phyloP scores from a whole-genome alignment of 2,797 vertebrate genomes.

The Lacerta bilineata region DNA sequence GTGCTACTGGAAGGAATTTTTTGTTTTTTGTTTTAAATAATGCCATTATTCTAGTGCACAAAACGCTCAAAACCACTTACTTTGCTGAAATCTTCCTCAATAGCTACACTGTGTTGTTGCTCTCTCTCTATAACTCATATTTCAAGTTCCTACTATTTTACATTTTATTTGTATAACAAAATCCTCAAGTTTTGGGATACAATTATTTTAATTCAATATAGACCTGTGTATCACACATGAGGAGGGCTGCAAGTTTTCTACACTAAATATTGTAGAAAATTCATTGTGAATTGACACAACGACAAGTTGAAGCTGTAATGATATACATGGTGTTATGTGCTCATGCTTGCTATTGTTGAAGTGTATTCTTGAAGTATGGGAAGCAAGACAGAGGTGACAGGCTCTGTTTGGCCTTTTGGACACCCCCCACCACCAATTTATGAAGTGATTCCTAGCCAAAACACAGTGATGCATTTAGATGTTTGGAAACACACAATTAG shows the following conservation, averaged over 20 bases:
- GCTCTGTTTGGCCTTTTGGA: background rate
- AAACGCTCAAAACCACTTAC: background rate
- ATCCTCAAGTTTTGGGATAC: background rate
- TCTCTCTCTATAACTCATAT: background rate
- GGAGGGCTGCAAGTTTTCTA: background rate
- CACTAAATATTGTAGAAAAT: too few relatives aligned
- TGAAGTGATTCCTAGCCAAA: background rate
- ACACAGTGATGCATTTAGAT: background rate
- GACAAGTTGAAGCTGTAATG: background rate
- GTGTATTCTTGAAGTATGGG: background rate
- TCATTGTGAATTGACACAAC: too few relatives aligned
- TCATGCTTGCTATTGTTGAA: background rate
- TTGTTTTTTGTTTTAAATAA: background rate
- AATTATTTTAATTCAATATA: background rate
- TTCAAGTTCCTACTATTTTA: background rate
- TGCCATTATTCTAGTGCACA: constrained; percentile 1
- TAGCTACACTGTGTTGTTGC: background rate
- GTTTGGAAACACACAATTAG: background rate
- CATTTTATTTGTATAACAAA: background rate
- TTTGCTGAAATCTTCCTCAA: background rate
- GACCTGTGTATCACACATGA: background rate
- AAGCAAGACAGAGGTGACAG: background rate
- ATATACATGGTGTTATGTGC: background rate
- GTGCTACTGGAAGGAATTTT: too few relatives aligned
- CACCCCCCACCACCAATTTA: background rate